Base-by-base conservation (phyloP, 2,888 invertebrate genomes). In the Euproctis similis region DNA sequence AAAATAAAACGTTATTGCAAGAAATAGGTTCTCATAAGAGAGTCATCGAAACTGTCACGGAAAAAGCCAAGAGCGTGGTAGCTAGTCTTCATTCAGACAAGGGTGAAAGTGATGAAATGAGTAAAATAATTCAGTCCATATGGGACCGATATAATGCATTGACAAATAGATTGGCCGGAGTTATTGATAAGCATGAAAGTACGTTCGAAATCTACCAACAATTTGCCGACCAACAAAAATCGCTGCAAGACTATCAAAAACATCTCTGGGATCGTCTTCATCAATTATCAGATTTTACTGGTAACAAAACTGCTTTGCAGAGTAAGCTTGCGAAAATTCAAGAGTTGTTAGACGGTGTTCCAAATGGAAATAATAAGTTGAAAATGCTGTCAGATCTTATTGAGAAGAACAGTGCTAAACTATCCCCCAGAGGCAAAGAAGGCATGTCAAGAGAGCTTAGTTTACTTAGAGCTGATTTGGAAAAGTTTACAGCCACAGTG, bases 1-100 rank as follows among this genome's bases (percentile, higher is more conserved):
- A 96, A 68, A 91, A 92, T 57, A 96, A 94, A 87, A 92, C 94
- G 0, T 85, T 91, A 24, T 87, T 94, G 29, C 96, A 97, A 78
- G 97, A 98, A 75, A 94, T 96, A 12, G 81, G 90, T 32, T 92
- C 96, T 0, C 94, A 97, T 60, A 96, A 96, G 65, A 87, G 96
- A 45, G 91, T 96, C 3, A 91, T 97, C 21, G 97, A 97, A 76
- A 91, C 92, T 3, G 90, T 97, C 1, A 92, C 92, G 4, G 96
- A 96, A 58, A 97, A 96, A 69, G 95, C 95, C 0, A 90, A 91
- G 46, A 87, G 87, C 9, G 87, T 92, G 2, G 85, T 90, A 27
- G 84, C 89, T 41, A 87, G 85, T 23, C 77, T 87, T 18, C 82
- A 86, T 50, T 76, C 81, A 6, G 86, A 82, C 19, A 86, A 87